A percentile compares a stretch with the other conserved stretches of the same genome.
Evolutionary conservation across 2,113 vertebrate species (phyloP).

Genomic region (Ancistrus triradiatus): DNA sequence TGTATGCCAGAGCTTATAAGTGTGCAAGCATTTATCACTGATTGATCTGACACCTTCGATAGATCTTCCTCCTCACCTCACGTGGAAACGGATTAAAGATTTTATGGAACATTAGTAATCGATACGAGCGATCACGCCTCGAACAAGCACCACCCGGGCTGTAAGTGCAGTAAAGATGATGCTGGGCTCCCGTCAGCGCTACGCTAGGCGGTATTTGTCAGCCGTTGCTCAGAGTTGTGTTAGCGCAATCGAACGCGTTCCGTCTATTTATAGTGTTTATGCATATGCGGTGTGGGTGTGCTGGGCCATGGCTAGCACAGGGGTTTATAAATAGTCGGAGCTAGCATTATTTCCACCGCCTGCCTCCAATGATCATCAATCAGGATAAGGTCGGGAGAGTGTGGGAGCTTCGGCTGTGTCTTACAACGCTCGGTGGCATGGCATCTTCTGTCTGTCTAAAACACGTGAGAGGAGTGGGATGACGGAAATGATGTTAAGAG

Average conservation of each 20-base stretch:
- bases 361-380: constrained; percentile 72
- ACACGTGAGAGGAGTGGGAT: constrained; percentile 41
- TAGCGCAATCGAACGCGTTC: background rate
- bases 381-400: constrained; percentile 48
- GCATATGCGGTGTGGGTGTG: constrained; percentile 51
- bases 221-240: background rate
- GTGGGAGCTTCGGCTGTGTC: constrained; percentile 22
- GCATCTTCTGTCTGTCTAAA: constrained; percentile 10
- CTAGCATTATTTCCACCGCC: constrained; percentile 65
- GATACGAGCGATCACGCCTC: constrained; percentile 45
- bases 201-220: constrained; percentile 17
- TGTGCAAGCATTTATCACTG: constrained; percentile 56
- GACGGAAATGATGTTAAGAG: constrained; percentile 33
- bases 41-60: constrained; percentile 63
- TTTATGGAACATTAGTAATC: constrained; percentile 65
- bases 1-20: constrained; percentile 38
- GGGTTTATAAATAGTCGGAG: constrained; percentile 73
- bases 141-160: constrained; percentile 30
- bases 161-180: background rate
- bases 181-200: background rate
- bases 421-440: constrained; percentile 11
- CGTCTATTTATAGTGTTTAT: constrained; percentile 38
- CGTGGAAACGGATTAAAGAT: constrained; percentile 57
- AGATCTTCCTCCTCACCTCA: constrained; percentile 56
- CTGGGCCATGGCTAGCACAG: constrained; percentile 56